These are phyloP conservation scores for Brachyhypopomus gauderio DNA, from an alignment of 2,113 vertebrate species.

Conservation along the genomic window DNA sequence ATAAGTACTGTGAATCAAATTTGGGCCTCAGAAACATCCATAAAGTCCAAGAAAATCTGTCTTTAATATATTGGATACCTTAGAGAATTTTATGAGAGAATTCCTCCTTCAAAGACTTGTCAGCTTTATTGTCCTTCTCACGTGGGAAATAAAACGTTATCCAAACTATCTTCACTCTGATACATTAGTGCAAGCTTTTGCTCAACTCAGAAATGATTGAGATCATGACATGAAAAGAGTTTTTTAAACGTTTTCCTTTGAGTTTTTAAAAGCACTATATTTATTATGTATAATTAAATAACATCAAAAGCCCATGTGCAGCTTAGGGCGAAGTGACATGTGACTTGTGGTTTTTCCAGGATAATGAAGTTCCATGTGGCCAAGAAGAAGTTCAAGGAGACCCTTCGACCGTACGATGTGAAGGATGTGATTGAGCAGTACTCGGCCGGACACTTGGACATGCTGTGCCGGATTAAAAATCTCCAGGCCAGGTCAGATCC, in stretches of 20 bases:
- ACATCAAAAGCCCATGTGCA: background rate
- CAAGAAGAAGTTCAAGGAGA: conserved; percentile 99
- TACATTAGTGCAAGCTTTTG: background rate
- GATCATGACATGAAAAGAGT: background rate
- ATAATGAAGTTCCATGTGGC: conserved; percentile 99
- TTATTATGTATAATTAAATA: background rate
- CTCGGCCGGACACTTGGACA: conserved; percentile 96
- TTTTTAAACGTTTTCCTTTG: background rate
- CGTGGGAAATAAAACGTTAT: background rate
- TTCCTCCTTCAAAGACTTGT: background rate
- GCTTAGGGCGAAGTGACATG: background rate
- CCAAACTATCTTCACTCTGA: background rate
- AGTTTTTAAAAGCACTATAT: background rate
- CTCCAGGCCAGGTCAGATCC: conserved; percentile 90
- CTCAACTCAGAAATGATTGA: background rate
- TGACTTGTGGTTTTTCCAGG: conserved; percentile 66
- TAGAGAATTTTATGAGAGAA: background rate
- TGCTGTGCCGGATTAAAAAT: conserved; percentile 98
- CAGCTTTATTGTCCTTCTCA: background rate
- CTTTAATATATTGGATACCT: background rate
- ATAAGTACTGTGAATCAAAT: background rate
- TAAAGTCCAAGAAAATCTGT: background rate
- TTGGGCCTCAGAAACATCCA: background rate
- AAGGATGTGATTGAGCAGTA: conserved; percentile 99
- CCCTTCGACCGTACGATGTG: conserved; percentile 93